These are phyloP conservation scores for Itoplectis maculator DNA, from an alignment of 2,888 invertebrate species.

Conservation along the genomic window DNA sequence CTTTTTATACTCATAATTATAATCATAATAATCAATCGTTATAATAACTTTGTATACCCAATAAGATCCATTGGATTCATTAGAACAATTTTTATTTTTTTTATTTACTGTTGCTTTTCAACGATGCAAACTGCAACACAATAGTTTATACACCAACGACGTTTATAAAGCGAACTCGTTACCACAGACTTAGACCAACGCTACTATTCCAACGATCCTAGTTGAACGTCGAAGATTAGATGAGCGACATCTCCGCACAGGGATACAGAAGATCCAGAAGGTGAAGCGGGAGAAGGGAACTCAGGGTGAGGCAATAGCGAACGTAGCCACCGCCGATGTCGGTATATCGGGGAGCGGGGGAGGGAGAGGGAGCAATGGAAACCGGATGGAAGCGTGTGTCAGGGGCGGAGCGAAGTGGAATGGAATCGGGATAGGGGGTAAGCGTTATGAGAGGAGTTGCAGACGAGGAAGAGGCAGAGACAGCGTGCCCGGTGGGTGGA, in stretches of 20 bases:
- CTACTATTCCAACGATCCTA: neutral
- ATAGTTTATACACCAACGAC: neutral
- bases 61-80: too few species aligned
- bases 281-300: too few species aligned
- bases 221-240: constrained; percentile 11
- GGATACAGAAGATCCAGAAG: neutral
- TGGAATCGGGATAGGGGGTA: constrained; percentile 68
- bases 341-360: neutral
- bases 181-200: neutral
- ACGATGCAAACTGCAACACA: too few species aligned
- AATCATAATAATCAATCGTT: too few species aligned
- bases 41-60: too few species aligned
- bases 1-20: too few species aligned
- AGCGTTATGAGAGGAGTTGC: constrained; percentile 67
- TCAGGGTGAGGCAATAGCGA: constrained; percentile 9
- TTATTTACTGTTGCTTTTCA: too few species aligned
- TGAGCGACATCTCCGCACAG: neutral
- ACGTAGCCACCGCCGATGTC: constrained; percentile 15
- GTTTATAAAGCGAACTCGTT: neutral
- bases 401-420: constrained; percentile 70
- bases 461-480: constrained; percentile 58
- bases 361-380: constrained; percentile 57
- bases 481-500: constrained; percentile 60
- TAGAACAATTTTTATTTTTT: too few species aligned
- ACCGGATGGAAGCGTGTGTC: constrained; percentile 68